Percentiles rank a stretch among this genome's conserved stretches.
phyloP scores from a whole-genome alignment of 2,797 vertebrate genomes.

The Alosa sapidissima region DNA sequence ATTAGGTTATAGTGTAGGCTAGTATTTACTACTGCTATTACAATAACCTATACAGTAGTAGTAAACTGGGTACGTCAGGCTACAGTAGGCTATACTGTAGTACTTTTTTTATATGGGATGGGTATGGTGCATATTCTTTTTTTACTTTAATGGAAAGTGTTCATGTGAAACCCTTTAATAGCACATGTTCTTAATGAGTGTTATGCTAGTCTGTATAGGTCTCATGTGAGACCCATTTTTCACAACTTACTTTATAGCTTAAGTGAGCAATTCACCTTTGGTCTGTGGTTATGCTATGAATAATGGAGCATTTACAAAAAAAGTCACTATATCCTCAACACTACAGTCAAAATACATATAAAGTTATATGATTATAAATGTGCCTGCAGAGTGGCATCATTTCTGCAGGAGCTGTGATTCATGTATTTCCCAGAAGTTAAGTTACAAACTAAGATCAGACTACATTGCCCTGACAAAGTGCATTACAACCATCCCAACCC shows the following conservation, averaged over 20 bases:
- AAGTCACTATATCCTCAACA: not conserved
- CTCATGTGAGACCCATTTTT: not conserved
- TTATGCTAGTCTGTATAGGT: not conserved
- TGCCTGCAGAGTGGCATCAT: not conserved
- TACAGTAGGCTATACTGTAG: too few species aligned
- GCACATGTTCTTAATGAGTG: not conserved
- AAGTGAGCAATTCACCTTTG: not conserved
- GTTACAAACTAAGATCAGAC: not conserved
- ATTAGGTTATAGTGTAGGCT: too few species aligned
- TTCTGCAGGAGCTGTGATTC: not conserved
- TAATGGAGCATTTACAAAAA: not conserved
- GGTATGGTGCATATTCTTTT: not conserved
- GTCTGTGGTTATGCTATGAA: not conserved
- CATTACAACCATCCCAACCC: not conserved
- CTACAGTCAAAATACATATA: not conserved
- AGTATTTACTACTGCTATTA: too few species aligned
- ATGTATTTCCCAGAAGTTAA: slow-evolving; percentile 14
- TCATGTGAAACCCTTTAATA: not conserved
- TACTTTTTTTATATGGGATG: not conserved
- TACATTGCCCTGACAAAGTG: not conserved
- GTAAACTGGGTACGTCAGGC: too few species aligned
- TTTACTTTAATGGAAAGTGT: not conserved
- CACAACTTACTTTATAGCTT: not conserved
- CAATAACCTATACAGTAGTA: too few species aligned
- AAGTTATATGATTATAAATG: not conserved